Base-by-base conservation (phyloP, 1,140 invertebrate genomes). In the Aphaenogaster rudis region DNA sequence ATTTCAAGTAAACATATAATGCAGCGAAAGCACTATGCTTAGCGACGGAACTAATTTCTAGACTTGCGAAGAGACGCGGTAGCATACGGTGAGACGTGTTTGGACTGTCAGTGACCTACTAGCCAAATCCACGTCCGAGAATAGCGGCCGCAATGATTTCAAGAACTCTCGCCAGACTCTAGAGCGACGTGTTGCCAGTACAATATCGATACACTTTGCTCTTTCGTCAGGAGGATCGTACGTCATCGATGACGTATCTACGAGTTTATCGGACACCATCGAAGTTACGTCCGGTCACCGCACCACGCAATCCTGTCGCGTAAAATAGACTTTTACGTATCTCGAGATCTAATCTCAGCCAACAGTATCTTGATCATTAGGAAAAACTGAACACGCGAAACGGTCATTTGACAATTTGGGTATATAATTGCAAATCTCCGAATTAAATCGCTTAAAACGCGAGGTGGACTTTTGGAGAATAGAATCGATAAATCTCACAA, bases 101-200 rank as follows among this genome's bases (percentile, higher is more conserved):
- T 61, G 42, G 57, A 11, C 69, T 84, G 80, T 84, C 69, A 84
- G 80, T 84, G 80, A 84, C 80, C 80, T 76, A 84, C 69, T 84
- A 84, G 80, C 54, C n/a, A 84, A 76, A 76, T 48, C 45, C n/a
- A 76, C 17, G 69, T 61, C 72, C 69, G n/a, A 84, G 80, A 84
- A 84, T 84, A 84, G 54, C 67, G 71, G 33, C 28, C 69, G 39
- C 54, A 84, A 84, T 74, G 54, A 76, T 84, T 84, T 84, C 69
- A 84, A 84, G 69, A 84, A 84, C 54, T 76, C 42, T 61, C 33
- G 80, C 42, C 17, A 61, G 67, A 71, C 42, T 48, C 6, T 50
- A 48, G 5, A 74, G 13, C 63, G n/a, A 33, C 39, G 39, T 9
- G 13, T 74, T 61, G n/a, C 42, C 57, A 17, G 39, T 61, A 15